Conservation (phyloP, 2,888 invertebrate genomes). For the Acanthococcus lagerstroemiae region DNA sequence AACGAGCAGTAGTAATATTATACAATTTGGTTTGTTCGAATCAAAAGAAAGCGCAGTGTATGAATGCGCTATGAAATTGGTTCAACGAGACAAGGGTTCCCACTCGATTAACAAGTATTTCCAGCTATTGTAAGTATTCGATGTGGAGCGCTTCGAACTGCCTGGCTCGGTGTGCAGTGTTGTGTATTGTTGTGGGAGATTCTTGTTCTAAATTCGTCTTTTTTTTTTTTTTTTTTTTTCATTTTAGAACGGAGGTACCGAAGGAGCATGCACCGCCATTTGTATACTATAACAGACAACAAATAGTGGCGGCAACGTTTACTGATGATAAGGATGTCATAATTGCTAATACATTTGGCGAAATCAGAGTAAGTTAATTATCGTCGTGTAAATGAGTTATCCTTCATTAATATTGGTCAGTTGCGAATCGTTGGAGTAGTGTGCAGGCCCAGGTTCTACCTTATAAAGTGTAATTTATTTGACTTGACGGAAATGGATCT, state of each 20-base stretch:
- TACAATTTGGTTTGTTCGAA: slow-evolving; percentile 60
- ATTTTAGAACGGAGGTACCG: slow-evolving; percentile 11
- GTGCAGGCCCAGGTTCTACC: too few relatives aligned
- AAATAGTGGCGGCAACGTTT: slow-evolving; percentile 50
- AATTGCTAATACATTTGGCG: slow-evolving; percentile 45
- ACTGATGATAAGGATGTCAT: slow-evolving; percentile 44
- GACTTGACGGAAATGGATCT: neutral
- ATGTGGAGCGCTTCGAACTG: too few relatives aligned
- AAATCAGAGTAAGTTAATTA: slow-evolving; percentile 42
- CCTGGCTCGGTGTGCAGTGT: neutral
- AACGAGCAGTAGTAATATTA: slow-evolving; percentile 50
- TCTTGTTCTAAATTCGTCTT: neutral
- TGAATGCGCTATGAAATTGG: slow-evolving; percentile 42
- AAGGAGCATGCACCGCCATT: slow-evolving; percentile 7
- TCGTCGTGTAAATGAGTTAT: neutral
- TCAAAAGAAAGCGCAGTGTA: slow-evolving; percentile 50
- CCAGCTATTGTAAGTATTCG: slow-evolving; percentile 49
- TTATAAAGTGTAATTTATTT: neutral
- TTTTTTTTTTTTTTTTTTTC: neutral
- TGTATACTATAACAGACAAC: slow-evolving; percentile 43
- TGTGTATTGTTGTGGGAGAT: neutral
- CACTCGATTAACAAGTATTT: slow-evolving; percentile 49
- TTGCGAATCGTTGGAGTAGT: too few relatives aligned
- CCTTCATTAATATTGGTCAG: too few relatives aligned
- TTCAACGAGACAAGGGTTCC: neutral